A percentile compares a stretch with the other conserved stretches of the same genome.
phyloP scores from a whole-genome alignment of 2,888 invertebrate species.

The Heliconius erato region DNA sequence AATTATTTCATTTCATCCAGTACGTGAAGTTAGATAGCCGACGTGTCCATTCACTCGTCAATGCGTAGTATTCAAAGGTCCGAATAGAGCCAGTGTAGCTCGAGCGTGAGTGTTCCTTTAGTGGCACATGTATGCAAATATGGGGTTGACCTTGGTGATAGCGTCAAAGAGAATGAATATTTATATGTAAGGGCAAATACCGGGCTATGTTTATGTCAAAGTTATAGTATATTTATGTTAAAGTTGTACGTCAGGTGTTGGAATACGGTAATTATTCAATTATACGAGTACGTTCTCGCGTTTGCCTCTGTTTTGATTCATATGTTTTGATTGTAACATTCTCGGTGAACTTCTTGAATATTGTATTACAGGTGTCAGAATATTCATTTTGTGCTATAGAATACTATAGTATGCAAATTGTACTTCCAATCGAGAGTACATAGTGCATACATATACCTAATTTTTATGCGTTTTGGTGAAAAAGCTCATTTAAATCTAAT shows the following conservation, averaged over 20 bases:
- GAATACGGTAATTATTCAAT: constrained; percentile 22
- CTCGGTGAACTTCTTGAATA: constrained; percentile 4
- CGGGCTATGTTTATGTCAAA: constrained; percentile 10
- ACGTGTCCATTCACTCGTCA: constrained; percentile 36
- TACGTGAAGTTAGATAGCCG: constrained; percentile 32
- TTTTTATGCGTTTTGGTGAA: too few species aligned
- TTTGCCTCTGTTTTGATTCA: constrained; percentile 10
- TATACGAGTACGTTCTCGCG: background rate
- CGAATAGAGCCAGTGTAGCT: constrained; percentile 36
- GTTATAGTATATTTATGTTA: too few species aligned
- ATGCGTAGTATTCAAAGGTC: constrained; percentile 20
- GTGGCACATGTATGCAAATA: constrained; percentile 41
- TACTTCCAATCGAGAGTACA: too few species aligned
- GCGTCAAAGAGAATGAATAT: constrained; percentile 42
- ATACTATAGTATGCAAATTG: too few species aligned
- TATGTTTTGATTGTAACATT: constrained; percentile 1
- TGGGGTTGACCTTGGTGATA: constrained; percentile 45
- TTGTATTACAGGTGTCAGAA: background rate
- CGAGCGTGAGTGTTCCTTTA: constrained; percentile 41
- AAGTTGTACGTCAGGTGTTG: constrained; percentile 10
- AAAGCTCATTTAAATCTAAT: too few species aligned
- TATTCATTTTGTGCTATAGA: background rate
- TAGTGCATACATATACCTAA: too few species aligned
- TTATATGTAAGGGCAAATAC: constrained; percentile 32
- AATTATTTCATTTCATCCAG: background rate